Base-by-base conservation (phyloP, 2,888 invertebrate species). In the Bimastos eiseni region DNA sequence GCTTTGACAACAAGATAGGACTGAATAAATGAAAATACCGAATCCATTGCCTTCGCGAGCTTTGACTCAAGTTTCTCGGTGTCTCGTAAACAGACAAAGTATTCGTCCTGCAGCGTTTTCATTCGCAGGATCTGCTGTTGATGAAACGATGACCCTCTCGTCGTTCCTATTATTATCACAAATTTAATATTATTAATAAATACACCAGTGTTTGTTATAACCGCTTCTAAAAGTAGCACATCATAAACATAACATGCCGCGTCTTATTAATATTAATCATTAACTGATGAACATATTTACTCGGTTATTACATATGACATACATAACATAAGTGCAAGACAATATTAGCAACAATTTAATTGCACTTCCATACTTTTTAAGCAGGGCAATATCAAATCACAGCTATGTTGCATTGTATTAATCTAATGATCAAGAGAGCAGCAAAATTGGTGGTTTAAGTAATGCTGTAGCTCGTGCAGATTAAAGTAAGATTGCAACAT, bases 31-130 rank as follows among this genome's bases (percentile, higher is more conserved):
- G 3, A 70, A 41, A 11, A n/a, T 70, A 70, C 70, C 70, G 70
- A 70, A 70, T 70, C 30, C 70, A 70, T 30, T 37, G 33, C 37
- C 30, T 36, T 38, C 6, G 36, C 89, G 49, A 37, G 44, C 41
- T 34, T 41, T 36, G 34, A 36, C 89, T 90, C 83, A 30, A 84
- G 90, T 15, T 37, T 38, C 55, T 92, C 89, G n/a, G 90, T 90
- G 33, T 92, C 84, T 24, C 84, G 88, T 24, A 92, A 90, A 89
- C 92, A 92, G 70, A 91, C 83, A 24, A 92, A 89, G 83, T 92
- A 91, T 70, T 92, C 91, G 86, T 92, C 92, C 89, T 92, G 92
- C 21, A 92, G 70, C 2, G 38, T 49, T 55, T 91, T 90, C 90
- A 92, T 88, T 41, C 89, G 70, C n/a, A 30, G 88, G 19, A 92